Evolutionary conservation across 2,113 vertebrate genomes (phyloP).

Genomic region (Heterocephalus glaber): DNA sequence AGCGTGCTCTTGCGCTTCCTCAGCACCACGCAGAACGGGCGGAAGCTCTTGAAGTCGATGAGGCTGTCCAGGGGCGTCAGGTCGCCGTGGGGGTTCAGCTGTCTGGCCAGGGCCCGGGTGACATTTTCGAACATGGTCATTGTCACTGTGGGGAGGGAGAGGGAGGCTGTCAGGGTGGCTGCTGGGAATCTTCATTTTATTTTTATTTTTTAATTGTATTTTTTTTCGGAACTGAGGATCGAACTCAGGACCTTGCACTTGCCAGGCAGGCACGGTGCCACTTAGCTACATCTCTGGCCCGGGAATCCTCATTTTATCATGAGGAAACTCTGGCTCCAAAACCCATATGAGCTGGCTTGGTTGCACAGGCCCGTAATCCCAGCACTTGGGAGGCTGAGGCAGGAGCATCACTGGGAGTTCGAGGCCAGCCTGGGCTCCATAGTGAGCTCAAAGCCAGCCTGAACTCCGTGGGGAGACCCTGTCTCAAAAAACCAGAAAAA

Average conservation of each 20-base stretch:
- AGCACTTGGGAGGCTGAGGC: neutral
- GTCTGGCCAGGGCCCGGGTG: slow-evolving; percentile 74
- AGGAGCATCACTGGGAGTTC: neutral
- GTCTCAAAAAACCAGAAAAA: neutral
- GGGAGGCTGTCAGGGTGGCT: neutral
- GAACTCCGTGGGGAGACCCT: neutral
- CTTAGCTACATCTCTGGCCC: too few relatives aligned
- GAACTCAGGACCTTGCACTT: too few relatives aligned
- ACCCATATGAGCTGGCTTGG: neutral
- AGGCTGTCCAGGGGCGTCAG: slow-evolving; percentile 78
- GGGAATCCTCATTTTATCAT: neutral
- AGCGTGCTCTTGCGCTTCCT: slow-evolving; percentile 73
- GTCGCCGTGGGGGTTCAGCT: slow-evolving; percentile 78
- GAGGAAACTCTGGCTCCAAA: neutral
- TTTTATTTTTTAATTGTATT: too few relatives aligned
- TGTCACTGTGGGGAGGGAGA: slow-evolving; percentile 23
- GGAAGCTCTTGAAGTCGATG: slow-evolving; percentile 80
- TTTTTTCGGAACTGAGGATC: too few relatives aligned
- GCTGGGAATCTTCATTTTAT: neutral
- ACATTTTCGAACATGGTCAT: slow-evolving; percentile 81
- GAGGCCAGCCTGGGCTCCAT: neutral
- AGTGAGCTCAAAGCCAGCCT: neutral
- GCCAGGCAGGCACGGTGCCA: too few relatives aligned
- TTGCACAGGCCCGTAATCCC: neutral
- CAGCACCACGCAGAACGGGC: slow-evolving; percentile 80